Base-by-base conservation (phyloP, 2,113 vertebrate genomes). In the Silurus asotus region DNA sequence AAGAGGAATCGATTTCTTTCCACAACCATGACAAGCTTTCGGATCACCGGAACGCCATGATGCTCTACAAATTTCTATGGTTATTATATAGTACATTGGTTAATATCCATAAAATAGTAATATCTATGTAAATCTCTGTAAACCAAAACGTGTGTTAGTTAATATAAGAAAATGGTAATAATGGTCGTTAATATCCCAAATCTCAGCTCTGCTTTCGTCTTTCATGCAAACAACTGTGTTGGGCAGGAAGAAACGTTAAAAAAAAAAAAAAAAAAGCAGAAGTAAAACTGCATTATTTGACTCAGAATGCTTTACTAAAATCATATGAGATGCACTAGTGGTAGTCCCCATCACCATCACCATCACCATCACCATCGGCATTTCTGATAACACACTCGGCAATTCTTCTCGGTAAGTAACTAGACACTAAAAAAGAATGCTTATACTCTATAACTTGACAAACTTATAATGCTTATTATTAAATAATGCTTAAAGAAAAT, bases 191-290 rank as follows among this genome's bases (percentile, higher is more conserved):
- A 37, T 37, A 37, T 37, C 37, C 20, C 19, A 74, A 82, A 82
- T 82, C 62, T 82, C n/a, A 56, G 8, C 11, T 55, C 48, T 49
- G 70, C 65, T 19, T 48, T 3, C 15, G 3, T 70, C 11, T 55
- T 25, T 56, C 53, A 78, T 28, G 53, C 53, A 56, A 78, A 58
- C 20, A 25, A 11, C 74, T n/a, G 15, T 62, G 6, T 25, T 4
- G 6, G 13, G 14, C 58, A 56, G 65, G 77, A 88, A 81, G 15
- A 23, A 19, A 1, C 8, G 6, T 48, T 64, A 19, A n/a, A 37
- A 76, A 28, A 9, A 65, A 83, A 86, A n/a, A 37, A 76, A 28
- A 9, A 65, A 83, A 86, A 88, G 80, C 74, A 83, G 84, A 88
- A 88, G 53, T 61, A 15, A 5, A 15, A n/a, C 8, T 65, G 58